These are phyloP conservation scores for Coelinius sp. DNA, from an alignment of 2,888 invertebrate genomes.

Conservation along the genomic window DNA sequence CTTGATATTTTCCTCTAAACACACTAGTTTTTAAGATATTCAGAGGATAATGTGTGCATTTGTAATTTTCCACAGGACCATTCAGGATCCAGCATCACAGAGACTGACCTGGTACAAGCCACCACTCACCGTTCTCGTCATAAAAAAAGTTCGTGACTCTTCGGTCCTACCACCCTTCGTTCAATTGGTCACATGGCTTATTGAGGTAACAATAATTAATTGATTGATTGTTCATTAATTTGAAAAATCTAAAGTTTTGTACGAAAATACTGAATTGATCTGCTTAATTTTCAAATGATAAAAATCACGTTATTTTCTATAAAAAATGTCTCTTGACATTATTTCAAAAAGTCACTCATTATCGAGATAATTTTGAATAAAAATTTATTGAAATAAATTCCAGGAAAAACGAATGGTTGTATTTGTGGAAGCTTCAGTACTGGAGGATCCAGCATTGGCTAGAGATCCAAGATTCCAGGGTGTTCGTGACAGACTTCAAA, in stretches of 20 bases:
- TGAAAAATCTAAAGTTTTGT: not conserved
- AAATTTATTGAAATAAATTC: slow-evolving; percentile 53
- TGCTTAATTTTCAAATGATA: not conserved
- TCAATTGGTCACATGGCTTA: slow-evolving; percentile 93
- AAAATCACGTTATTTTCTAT: not conserved
- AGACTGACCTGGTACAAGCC: slow-evolving; percentile 97
- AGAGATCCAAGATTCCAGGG: slow-evolving; percentile 82
- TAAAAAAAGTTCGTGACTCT: slow-evolving; percentile 95
- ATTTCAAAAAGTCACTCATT: too few species aligned
- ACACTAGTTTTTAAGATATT: too few species aligned
- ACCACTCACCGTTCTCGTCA: slow-evolving; percentile 95
- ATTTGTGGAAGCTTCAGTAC: slow-evolving; percentile 91
- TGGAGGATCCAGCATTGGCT: slow-evolving; percentile 85
- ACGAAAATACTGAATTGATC: not conserved
- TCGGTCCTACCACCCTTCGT: slow-evolving; percentile 92
- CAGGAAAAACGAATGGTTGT: slow-evolving; percentile 97
- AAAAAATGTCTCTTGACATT: too few species aligned
- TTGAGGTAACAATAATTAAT: slow-evolving; percentile 77
- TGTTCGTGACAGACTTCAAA: slow-evolving; percentile 88
- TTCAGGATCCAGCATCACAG: slow-evolving; percentile 97
- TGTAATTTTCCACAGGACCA: slow-evolving; percentile 83
- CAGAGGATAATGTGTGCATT: not conserved
- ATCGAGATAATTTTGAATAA: not conserved
- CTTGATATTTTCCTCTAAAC: too few species aligned
- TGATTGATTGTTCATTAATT: not conserved